Percentiles rank a stretch among this genome's conserved stretches.
Conservation (phyloP, 2,888 invertebrate species). For the Torymus texanus region DNA sequence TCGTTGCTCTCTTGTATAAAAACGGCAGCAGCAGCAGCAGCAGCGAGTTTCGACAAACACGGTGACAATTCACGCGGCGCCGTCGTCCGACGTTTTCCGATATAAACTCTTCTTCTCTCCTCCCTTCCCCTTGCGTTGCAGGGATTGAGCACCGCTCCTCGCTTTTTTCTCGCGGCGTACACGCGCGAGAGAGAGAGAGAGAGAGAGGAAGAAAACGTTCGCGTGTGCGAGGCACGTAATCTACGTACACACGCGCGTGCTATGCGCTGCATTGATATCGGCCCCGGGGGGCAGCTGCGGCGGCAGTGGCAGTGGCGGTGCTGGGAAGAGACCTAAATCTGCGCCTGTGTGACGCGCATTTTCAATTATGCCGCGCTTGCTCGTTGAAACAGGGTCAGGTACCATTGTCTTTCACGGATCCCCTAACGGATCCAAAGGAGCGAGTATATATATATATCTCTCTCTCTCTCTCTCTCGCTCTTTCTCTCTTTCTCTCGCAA, state of each 20-base stretch:
- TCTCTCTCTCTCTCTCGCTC: slow-evolving; percentile 19
- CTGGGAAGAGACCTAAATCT: not conserved
- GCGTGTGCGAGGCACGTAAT: slow-evolving; percentile 47
- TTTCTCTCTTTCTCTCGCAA: slow-evolving; percentile 16
- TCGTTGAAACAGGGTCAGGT: slow-evolving; percentile 58
- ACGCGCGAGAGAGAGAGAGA: not conserved
- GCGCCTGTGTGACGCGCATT: slow-evolving; percentile 64
- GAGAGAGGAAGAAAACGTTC: no score
- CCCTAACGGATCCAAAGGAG: slow-evolving; percentile 41
- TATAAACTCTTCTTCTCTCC: not conserved
- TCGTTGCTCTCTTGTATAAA: no score
- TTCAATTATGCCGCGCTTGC: slow-evolving; percentile 54
- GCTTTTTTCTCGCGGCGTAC: no score
- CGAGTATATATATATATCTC: no score
- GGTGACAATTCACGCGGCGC: no score
- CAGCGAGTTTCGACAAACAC: no score
- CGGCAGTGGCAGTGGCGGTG: not conserved
- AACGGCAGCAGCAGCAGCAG: no score
- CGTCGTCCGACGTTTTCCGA: not conserved
- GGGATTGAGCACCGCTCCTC: no score
- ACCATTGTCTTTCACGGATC: slow-evolving; percentile 60
- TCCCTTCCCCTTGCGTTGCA: not conserved
- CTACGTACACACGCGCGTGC: slow-evolving; percentile 34
- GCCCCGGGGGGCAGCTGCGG: slow-evolving; percentile 9
- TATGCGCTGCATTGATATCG: slow-evolving; percentile 47